Evolutionary conservation across 2,113 vertebrate species (phyloP).

Genomic region (Actinemys pallida): DNA sequence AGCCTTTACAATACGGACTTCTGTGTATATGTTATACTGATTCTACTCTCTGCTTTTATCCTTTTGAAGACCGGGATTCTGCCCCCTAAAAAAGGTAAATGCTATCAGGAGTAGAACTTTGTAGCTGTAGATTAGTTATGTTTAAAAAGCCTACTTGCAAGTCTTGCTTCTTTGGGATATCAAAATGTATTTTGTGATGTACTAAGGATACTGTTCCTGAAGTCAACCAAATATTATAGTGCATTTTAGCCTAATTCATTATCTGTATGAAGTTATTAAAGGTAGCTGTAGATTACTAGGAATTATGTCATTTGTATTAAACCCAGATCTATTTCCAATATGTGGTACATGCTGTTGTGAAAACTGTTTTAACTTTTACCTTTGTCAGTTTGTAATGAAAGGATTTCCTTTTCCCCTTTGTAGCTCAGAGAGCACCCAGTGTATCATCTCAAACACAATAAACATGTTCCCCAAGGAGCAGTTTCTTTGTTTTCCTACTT

Average conservation of each 20-base stretch:
- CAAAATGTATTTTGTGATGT: conserved; percentile 98
- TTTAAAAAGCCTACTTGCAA: conserved; percentile 96
- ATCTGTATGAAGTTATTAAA: conserved; percentile 95
- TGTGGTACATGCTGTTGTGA: conserved; percentile 96
- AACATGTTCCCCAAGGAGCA: conserved; percentile 89
- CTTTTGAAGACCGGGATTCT: conserved; percentile 89
- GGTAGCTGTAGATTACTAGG: conserved; percentile 92
- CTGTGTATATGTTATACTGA: conserved; percentile 95
- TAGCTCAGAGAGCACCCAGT: conserved; percentile 94
- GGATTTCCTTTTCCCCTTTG: conserved; percentile 93
- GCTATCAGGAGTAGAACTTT: conserved; percentile 91
- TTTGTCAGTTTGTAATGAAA: conserved; percentile 95
- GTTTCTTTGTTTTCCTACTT: conserved; percentile 85
- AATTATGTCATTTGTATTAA: conserved; percentile 95
- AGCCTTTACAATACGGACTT: conserved; percentile 97
- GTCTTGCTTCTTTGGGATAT: conserved; percentile 98
- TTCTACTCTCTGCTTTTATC: conserved; percentile 93
- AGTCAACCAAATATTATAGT: conserved; percentile 97
- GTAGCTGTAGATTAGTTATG: conserved; percentile 97
- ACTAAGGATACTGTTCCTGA: conserved; percentile 95
- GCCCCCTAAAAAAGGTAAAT: conserved; percentile 85
- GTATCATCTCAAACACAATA: conserved; percentile 94
- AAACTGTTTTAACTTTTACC: conserved; percentile 93
- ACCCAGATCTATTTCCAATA: conserved; percentile 91
- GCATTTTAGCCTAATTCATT: conserved; percentile 97